Evolutionary conservation across 1,140 invertebrate genomes (phyloP), one percentile per base, ranked within the genome.

Genomic region (Microplitis mediator): DNA sequence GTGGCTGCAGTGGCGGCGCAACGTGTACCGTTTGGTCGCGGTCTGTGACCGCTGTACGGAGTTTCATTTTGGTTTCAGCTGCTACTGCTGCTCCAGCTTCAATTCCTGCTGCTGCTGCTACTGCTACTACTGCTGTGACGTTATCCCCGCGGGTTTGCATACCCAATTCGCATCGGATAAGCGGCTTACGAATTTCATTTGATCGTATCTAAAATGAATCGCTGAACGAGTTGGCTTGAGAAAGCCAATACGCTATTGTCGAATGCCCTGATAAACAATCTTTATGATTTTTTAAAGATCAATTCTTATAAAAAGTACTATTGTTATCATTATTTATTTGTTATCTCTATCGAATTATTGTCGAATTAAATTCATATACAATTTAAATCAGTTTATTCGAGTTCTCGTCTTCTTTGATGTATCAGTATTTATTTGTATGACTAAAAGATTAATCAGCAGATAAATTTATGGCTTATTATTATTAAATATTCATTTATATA

Each of bases 151-250:
- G 35, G 64, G 54, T 73, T 73, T 73, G 71, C 71, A 73, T 73
- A 73, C 71, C 56, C 50, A 73, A 67, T 67, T 73, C 71, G 39
- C 70, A 72, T 72, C 70, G 62, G 70, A 72, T 72, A 72, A 72
- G 70, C 70, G 35, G 70, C 70, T 72, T 72, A 72, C 70, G 70
- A 72, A 72, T 72, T 72, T 72, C 63, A 39, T 39, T 65, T 51
- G 70, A 72, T 72, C 63, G 62, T 72, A 72, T 72, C 70, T 72
- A 45, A 72, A 72, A 72, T 72, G 70, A 72, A 72, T 72, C 70
- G 70, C 31, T 52, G 45, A 64, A 64, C 16, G 14, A 13, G 36
- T 16, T 71, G 50, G 23, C 35, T 56, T 65, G n/a, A 56, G 36
- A 60, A 45, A 39, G 51, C 51, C 69, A 45, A 39, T 23, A 32